phyloP scores from a whole-genome alignment of 2,797 vertebrate species.

The Agapornis canus region DNA sequence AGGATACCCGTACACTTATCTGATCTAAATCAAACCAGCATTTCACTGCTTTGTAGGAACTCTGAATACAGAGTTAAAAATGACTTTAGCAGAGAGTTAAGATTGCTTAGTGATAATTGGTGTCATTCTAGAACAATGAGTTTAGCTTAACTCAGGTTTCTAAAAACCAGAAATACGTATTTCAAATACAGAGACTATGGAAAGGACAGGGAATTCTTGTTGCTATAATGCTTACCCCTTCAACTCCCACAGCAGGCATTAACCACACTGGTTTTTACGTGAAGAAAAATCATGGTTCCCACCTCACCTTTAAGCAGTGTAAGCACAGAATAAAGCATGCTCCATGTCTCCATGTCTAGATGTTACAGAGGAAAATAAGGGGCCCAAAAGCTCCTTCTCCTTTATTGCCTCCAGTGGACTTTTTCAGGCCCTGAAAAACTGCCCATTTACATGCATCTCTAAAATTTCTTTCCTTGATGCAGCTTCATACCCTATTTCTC shows the following conservation, averaged over 20 bases:
- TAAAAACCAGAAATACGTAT: neutral
- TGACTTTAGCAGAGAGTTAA: neutral
- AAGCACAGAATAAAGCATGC: neutral
- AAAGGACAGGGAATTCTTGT: neutral
- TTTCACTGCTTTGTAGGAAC: neutral
- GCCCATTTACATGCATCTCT: neutral
- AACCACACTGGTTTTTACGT: neutral
- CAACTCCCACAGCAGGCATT: neutral
- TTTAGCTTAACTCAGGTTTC: neutral
- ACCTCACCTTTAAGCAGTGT: neutral
- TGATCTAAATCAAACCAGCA: neutral
- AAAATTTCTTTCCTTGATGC: neutral
- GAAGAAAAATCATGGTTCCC: neutral
- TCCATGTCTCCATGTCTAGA: neutral
- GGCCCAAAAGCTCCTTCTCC: neutral
- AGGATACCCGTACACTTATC: neutral
- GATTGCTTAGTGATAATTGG: neutral
- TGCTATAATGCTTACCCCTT: neutral
- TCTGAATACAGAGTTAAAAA: neutral
- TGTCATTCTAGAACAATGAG: neutral
- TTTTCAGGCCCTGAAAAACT: neutral
- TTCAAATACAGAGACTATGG: neutral
- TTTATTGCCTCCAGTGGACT: neutral
- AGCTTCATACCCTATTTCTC: neutral
- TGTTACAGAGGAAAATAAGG: neutral